Conservation (phyloP, 2,113 vertebrate species). For the Eupsittula cactorum region DNA sequence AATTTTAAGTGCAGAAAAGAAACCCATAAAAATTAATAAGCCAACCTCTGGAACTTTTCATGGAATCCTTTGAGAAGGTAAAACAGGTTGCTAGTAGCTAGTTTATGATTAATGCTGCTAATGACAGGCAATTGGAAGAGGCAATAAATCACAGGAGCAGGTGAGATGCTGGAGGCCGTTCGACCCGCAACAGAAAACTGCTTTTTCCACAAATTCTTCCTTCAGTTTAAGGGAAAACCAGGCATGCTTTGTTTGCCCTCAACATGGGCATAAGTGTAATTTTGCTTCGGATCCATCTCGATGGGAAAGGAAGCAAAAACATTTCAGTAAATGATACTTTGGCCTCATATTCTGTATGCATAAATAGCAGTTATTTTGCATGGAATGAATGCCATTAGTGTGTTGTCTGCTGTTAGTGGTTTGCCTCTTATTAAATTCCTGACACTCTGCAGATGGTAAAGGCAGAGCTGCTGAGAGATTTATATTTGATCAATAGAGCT, state of each 20-base stretch:
- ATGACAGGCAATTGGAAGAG: background rate
- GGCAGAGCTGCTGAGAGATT: background rate
- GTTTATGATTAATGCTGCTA: background rate
- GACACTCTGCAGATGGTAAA: background rate
- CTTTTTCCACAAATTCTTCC: background rate
- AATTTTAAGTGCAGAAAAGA: conserved; percentile 6
- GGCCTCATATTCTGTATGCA: background rate
- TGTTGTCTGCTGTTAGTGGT: background rate
- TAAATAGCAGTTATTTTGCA: background rate
- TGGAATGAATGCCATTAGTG: background rate
- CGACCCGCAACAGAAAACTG: background rate
- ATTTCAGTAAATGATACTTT: background rate
- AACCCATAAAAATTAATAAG: conserved; percentile 9
- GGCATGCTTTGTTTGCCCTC: background rate
- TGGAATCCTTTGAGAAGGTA: rapidly evolving
- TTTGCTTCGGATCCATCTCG: rapidly evolving
- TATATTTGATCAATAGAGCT: background rate
- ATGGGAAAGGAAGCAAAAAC: background rate
- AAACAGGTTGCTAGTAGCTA: background rate
- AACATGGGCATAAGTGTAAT: rapidly evolving
- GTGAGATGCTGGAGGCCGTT: background rate
- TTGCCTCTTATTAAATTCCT: background rate
- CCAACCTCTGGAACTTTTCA: background rate
- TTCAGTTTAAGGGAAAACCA: background rate
- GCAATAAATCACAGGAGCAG: background rate